Evolutionary conservation across 2,113 vertebrate genomes (phyloP), one percentile per base, ranked within the genome.

Genomic region (Pituophis catenifer): DNA sequence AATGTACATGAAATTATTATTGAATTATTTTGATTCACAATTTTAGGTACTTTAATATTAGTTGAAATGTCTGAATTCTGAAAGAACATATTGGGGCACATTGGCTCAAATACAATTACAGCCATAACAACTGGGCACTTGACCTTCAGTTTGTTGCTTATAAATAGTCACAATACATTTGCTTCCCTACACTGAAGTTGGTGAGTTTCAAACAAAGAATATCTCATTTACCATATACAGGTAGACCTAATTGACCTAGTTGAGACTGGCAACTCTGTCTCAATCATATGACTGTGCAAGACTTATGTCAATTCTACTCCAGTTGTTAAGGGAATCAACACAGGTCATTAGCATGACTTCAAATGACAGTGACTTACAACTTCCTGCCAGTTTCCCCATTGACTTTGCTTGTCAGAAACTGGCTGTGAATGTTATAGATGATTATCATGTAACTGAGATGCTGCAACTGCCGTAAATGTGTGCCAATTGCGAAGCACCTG

Each of bases 21-120:
- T 95, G 93, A 95, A 90, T 29, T 90, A 96, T 52, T 89, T 88
- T 93, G 89, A 87, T 81, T 53, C 26, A 44, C 38, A 92, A 10
- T 86, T 87, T 85, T 93, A 23, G 10, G 9, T 48, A 38, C 65
- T 88, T 48, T 48, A 26, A 54, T 65, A 33, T 12, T 65, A 65
- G 1, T 55, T 55, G 62, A 92, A 59, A n/a, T 50, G 87, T 21
- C 52, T 50, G 59, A 87, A 58, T 8, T 59, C 13, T 26, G 86
- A 48, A 86, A 23, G 3, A 15, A 62, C 44, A 50, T 12, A 88
- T 52, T 88, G 52, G 48, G 55, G 4, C 3, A 92, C 8, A 33
- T 10, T 1, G 4, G 23, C 12, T 62, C 44, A 53, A 65, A 19
- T 54, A 90, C 17, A 38, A 23, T 48, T 52, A 57, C 4, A 52